Conservation (phyloP, 1,140 invertebrate genomes). For the Nilaparvata lugens region DNA sequence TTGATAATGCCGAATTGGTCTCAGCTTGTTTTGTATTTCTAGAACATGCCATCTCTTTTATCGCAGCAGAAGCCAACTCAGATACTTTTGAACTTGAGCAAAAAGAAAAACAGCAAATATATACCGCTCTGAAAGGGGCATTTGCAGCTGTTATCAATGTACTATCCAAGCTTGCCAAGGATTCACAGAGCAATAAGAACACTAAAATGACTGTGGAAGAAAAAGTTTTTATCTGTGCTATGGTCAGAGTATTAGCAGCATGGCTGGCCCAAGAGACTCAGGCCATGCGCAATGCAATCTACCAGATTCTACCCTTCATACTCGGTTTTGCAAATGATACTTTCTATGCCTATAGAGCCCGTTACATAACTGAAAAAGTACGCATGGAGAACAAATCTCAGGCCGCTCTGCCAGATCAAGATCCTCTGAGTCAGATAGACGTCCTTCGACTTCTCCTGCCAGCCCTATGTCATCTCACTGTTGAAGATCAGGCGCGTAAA, state of each 20-base stretch:
- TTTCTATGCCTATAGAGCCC: slow-evolving; percentile 51
- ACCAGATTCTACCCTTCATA: slow-evolving; percentile 66
- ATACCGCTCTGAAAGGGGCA: slow-evolving; percentile 81
- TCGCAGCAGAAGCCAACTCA: slow-evolving; percentile 43
- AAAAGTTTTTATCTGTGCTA: slow-evolving; percentile 69
- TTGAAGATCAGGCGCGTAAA: slow-evolving; percentile 76
- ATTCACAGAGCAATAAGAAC: slow-evolving; percentile 51
- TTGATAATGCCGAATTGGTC: slow-evolving; percentile 62
- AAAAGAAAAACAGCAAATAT: slow-evolving; percentile 82
- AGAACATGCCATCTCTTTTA: slow-evolving; percentile 69
- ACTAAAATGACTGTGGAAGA: slow-evolving; percentile 47
- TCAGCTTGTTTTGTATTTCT: slow-evolving; percentile 75
- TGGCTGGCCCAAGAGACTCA: slow-evolving; percentile 88
- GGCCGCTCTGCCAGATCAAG: slow-evolving; percentile 39
- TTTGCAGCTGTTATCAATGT: slow-evolving; percentile 73
- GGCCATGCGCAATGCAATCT: slow-evolving; percentile 76
- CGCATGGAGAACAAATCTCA: slow-evolving; percentile 37
- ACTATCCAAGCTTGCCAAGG: slow-evolving; percentile 48
- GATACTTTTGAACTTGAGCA: slow-evolving; percentile 76
- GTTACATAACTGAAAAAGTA: slow-evolving; percentile 42
- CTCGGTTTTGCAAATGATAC: slow-evolving; percentile 70
- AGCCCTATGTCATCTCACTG: slow-evolving; percentile 79
- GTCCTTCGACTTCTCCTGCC: slow-evolving; percentile 72
- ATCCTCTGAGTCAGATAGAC: slow-evolving; percentile 56
- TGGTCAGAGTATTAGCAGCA: slow-evolving; percentile 70